Base-by-base conservation (phyloP, 2,797 vertebrate genomes). In the Melanotaenia pygmaea region DNA sequence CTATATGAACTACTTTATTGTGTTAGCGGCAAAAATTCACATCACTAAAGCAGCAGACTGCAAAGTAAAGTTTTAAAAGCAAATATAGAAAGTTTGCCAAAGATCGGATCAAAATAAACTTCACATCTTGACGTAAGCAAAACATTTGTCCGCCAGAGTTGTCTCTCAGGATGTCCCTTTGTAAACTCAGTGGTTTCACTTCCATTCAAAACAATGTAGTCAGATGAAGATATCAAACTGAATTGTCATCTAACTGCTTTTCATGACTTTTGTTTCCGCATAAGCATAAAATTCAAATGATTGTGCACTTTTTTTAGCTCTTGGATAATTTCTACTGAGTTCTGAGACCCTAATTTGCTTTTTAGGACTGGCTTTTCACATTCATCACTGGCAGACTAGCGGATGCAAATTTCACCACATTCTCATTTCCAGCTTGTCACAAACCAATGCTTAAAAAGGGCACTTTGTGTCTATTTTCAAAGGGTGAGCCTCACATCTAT, bases 1-100 rank as follows among this genome's bases (percentile, higher is more conserved):
- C 72, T 74, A 64, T 51, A 74, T 79, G 76, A 68, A 37, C 79
- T 77, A 81, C 83, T 79, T 59, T 56, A 40, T 59, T 12, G 3
- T 56, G 59, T 66, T 18, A 63, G 60, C 70, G 32, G 53, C 67
- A 53, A 64, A 38, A 74, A 80, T 54, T 38, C 20, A 13, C 37
- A 16, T 47, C 50, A n/a, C 38, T 74, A 62, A 45, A 57, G 40
- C 22, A 54, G 26, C 34, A 70, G 53, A 37, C 51, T 50, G 22
- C 32, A n/a, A 16, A 38, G 16, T 22, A 53, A n/a, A 24, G 51
- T 53, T 56, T 57, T 57, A 57, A 7, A 34, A 18, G 18, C 14
- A 40, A 26, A 61, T 67, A 28, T 9, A 0, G 24, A 5, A 12
- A 60, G 16, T 56, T 62, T 66, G 50, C 32, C 35, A 12, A 24